Percentiles rank a stretch among this genome's conserved stretches.
Evolutionary conservation across 2,797 vertebrate species (phyloP).

Genomic region (Sitta carolinensis): DNA sequence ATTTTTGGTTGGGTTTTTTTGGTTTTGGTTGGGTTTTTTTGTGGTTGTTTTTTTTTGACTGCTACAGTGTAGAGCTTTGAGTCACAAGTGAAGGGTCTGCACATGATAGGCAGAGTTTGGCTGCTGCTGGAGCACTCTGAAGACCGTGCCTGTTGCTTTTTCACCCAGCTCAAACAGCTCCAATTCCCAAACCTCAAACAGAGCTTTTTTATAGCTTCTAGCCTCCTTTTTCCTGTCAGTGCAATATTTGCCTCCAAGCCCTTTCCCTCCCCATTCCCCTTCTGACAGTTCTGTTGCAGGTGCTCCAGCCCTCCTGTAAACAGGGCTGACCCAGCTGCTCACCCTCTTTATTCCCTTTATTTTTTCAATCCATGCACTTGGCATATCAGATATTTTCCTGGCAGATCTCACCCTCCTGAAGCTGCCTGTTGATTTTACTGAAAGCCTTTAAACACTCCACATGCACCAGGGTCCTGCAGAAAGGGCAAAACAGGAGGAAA

Average conservation of each 20-base stretch:
- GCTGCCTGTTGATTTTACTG: neutral
- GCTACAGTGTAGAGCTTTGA: slow-evolving; percentile 24
- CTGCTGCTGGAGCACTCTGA: neutral
- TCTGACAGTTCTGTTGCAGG: slow-evolving; percentile 68
- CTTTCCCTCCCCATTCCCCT: neutral
- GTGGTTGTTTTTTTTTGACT: neutral
- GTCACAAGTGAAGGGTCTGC: neutral
- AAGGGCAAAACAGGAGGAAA: neutral
- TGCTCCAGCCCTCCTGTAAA: slow-evolving; percentile 27
- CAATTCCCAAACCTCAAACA: neutral
- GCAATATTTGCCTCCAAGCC: slow-evolving; percentile 35
- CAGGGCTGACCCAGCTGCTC: neutral
- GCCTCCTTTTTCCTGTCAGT: neutral
- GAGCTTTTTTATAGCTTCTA: slow-evolving; percentile 38
- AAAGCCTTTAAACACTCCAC: rapidly evolving
- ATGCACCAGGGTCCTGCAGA: neutral
- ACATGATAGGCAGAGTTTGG: neutral
- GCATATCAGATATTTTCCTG: neutral
- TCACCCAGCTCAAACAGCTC: neutral
- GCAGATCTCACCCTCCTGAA: neutral
- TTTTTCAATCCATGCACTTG: neutral
- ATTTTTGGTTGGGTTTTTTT: neutral
- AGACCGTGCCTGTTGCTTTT: neutral
- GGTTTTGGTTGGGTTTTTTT: neutral
- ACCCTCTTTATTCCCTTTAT: neutral